Base-by-base conservation (phyloP, 2,797 vertebrate species). In the Sebastes glaucus region DNA sequence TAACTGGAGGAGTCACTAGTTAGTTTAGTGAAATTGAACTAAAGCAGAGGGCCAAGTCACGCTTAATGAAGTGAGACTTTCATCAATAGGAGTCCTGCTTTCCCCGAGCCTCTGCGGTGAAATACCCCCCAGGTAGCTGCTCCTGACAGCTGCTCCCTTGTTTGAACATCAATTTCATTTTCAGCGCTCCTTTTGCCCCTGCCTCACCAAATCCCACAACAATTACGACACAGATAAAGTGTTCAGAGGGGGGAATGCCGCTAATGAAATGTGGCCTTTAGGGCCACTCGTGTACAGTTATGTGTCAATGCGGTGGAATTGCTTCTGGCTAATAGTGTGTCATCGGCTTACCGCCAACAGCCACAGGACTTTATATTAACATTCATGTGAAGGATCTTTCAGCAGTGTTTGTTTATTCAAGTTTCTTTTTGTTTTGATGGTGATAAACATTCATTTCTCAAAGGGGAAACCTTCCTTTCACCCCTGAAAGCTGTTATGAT, bases 131-230 rank as follows among this genome's bases (percentile, higher is more conserved):
- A 83, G 88, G 87, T 89, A 86, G 85, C 84, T 82, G 86, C 72
- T 86, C 82, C 86, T 92, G 91, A 93, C 92, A 95, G 91, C 87
- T 86, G 89, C 79, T 89, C 82, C 86, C 82, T 87, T 93, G 89
- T 91, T 88, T 89, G 89, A 93, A 91, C 92, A 93, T 92, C 84
- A 88, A 80, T 92, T 95, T 94, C 90, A 95, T 93, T 93, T 94
- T 82, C 85, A 78, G 80, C 38, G 7, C 81, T 83, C 77, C 87
- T 90, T 82, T 82, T 72, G 82, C 88, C 33, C 79, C 61, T 11
- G 89, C 78, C 80, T 77, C 80, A 53, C 77, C 78, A 90, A 94
- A 88, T 93, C 92, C 91, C 90, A 82, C 84, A 92, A 92, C 90
- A 92, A 93, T 94, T 92, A 93, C 52, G 56, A 71, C 85, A 74